These are phyloP conservation scores for Atrina japonica DNA, from an alignment of 2,888 invertebrate genomes.

Conservation along the genomic window DNA sequence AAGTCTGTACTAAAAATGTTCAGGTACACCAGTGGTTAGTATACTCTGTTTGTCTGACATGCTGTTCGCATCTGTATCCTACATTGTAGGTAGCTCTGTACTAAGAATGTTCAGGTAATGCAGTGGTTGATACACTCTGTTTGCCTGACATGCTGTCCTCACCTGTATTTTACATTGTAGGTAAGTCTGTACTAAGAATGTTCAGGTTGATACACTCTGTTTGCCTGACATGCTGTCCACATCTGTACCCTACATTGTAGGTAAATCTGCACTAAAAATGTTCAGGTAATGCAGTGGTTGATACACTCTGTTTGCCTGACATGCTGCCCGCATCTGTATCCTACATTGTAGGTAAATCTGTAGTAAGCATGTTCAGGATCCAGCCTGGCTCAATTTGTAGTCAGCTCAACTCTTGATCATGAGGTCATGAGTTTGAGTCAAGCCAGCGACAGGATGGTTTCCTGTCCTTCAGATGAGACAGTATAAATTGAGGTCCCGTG, in stretches of 20 bases:
- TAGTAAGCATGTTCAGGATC: too few relatives aligned
- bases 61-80: constrained; percentile 97
- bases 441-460: too few relatives aligned
- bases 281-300: too few relatives aligned
- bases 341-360: constrained; percentile 89
- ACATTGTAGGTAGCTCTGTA: constrained; percentile 88
- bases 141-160: constrained; percentile 98
- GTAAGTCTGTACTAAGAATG: constrained; percentile 67
- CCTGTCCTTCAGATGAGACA: too few relatives aligned
- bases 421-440: too few relatives aligned
- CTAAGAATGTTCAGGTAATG: too few relatives aligned
- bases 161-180: constrained; percentile 97
- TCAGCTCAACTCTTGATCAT: too few relatives aligned
- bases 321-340: constrained; percentile 98
- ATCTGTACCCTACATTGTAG: constrained; percentile 97
- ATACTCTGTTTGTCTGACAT: constrained; percentile 97
- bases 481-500: too few relatives aligned
- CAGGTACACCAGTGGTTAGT: too few relatives aligned
- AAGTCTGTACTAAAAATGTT: constrained; percentile 51
- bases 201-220: constrained; percentile 96
- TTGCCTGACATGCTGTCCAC: constrained; percentile 98
- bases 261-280: constrained; percentile 68
- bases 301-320: constrained; percentile 96
- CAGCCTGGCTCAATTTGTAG: too few relatives aligned
- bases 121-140: constrained; percentile 96